Conservation (phyloP, 2,888 invertebrate genomes). For the Ceriagrion tenellum region DNA sequence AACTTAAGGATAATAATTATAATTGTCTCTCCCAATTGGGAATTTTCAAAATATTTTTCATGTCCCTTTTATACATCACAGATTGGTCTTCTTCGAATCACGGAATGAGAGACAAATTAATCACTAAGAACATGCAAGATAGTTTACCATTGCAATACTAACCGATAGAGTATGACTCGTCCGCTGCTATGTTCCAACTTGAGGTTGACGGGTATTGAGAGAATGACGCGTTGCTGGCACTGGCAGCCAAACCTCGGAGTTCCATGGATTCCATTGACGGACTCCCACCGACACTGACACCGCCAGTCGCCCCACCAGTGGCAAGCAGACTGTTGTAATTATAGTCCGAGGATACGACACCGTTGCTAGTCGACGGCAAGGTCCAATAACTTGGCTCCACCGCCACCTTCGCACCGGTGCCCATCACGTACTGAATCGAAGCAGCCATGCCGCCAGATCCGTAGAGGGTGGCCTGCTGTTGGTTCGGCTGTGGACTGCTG, state of each 20-base stretch:
- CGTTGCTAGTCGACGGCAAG: conserved; percentile 48
- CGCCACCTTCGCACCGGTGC: background rate
- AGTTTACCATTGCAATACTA: background rate
- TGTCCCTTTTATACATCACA: too few species aligned
- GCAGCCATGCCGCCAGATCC: conserved; percentile 77
- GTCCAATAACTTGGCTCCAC: conserved; percentile 42
- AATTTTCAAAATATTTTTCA: too few species aligned
- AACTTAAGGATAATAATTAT: too few species aligned
- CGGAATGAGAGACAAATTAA: too few species aligned
- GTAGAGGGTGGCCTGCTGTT: conserved; percentile 81
- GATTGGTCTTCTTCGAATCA: too few species aligned
- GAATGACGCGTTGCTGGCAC: background rate
- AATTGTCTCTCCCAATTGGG: too few species aligned
- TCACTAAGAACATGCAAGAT: too few species aligned
- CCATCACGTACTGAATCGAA: conserved; percentile 80
- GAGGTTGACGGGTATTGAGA: background rate
- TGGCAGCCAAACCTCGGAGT: background rate
- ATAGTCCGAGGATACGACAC: conserved; percentile 74
- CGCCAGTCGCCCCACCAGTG: background rate
- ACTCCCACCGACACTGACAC: background rate
- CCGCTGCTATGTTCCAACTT: background rate
- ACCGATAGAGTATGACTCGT: conserved; percentile 14
- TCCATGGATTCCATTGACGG: conserved; percentile 60
- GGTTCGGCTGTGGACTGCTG: conserved; percentile 31
- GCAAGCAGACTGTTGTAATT: conserved; percentile 50